Evolutionary conservation across 2,113 vertebrate species (phyloP).

Genomic region (Lophius piscatorius): DNA sequence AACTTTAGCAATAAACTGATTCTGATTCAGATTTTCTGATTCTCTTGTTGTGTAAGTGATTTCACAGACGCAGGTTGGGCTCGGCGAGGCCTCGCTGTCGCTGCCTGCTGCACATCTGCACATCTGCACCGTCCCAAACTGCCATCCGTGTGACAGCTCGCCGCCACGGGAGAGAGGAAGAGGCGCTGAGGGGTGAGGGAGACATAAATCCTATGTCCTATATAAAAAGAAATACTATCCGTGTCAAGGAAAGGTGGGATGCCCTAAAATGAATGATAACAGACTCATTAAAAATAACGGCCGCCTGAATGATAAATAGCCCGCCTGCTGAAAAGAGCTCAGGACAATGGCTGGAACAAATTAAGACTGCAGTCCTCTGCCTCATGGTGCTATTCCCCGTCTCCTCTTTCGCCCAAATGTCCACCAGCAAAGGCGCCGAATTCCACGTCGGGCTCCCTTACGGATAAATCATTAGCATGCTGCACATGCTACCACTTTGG

Average conservation of each 20-base stretch:
- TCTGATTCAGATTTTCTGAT: neutral
- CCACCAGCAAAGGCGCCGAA: no score
- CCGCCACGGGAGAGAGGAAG: conserved; percentile 57
- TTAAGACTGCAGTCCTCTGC: conserved; percentile 73
- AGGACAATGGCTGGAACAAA: conserved; percentile 78
- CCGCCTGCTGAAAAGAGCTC: conserved; percentile 75
- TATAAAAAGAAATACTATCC: conserved; percentile 86
- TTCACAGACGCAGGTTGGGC: conserved; percentile 40
- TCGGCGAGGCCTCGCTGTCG: conserved; percentile 18
- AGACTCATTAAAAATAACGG: conserved; percentile 88
- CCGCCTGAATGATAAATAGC: conserved; percentile 82
- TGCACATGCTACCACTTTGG: no score
- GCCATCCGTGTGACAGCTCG: conserved; percentile 68
- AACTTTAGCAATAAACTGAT: conserved; percentile 1
- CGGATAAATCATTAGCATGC: no score
- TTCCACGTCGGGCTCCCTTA: no score
- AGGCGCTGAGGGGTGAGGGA: conserved; percentile 63
- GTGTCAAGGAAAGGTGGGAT: conserved; percentile 85
- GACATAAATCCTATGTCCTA: conserved; percentile 85
- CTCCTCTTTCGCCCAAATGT: conserved; percentile 58
- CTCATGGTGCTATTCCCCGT: conserved; percentile 66
- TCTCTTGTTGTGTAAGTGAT: conserved; percentile 41
- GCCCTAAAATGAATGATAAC: conserved; percentile 88
- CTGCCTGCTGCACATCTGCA: conserved; percentile 10
- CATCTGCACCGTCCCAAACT: conserved; percentile 48